Conservation (phyloP, 1,140 invertebrate species). For the Prorops nasuta region DNA sequence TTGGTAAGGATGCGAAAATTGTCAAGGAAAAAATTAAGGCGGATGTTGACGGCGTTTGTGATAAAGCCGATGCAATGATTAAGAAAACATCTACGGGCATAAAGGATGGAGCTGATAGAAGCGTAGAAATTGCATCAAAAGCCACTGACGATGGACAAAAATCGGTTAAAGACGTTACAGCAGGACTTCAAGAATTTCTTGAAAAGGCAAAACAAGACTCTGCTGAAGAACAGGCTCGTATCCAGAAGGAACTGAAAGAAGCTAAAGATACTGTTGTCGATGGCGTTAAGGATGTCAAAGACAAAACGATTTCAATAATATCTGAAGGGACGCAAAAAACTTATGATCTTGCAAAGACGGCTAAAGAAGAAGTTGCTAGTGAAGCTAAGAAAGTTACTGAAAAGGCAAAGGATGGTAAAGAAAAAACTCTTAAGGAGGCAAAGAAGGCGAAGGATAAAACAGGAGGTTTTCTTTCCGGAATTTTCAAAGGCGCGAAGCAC, state of each 20-base stretch:
- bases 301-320: slow-evolving; percentile 12
- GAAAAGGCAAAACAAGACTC: slow-evolving; percentile 31
- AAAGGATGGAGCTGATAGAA: too few relatives aligned
- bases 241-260: slow-evolving; percentile 8
- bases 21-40: slow-evolving; percentile 1
- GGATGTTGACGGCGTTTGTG: slow-evolving; percentile 1
- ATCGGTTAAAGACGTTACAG: too few relatives aligned
- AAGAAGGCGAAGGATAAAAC: slow-evolving; percentile 36
- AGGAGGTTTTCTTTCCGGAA: slow-evolving; percentile 31
- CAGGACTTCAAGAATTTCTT: slow-evolving; percentile 33
- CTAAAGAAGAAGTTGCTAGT: not conserved
- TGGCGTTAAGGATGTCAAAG: slow-evolving; percentile 19
- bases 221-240: slow-evolving; percentile 18
- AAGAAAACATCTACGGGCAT: slow-evolving; percentile 13
- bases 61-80: too few relatives aligned
- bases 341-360: not conserved
- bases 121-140: slow-evolving; percentile 9
- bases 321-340: not conserved
- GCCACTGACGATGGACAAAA: too few relatives aligned
- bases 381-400: not conserved
- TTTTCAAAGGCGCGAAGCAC: slow-evolving; percentile 32
- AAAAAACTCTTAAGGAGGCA: slow-evolving; percentile 18
- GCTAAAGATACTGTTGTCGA: not conserved
- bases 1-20: not conserved
- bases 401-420: slow-evolving; percentile 10